Conservation (phyloP, 2,888 invertebrate species). For the Imbricaverruca yamaguchii region DNA sequence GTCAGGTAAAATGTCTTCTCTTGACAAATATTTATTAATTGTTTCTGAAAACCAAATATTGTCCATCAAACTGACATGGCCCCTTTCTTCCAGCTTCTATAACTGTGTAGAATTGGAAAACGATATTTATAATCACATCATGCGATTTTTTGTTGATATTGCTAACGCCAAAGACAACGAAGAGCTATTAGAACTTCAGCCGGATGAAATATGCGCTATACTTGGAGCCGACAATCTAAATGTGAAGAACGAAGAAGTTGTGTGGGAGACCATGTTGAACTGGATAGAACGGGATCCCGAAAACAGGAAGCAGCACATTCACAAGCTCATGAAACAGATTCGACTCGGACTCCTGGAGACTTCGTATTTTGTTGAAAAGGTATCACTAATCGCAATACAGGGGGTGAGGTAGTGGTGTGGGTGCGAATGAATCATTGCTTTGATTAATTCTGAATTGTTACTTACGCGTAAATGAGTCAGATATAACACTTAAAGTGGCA, state of each 20-base stretch:
- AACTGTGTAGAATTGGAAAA: slow-evolving; percentile 64
- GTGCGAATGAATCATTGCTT: no score
- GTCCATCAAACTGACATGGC: no score
- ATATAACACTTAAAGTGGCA: no score
- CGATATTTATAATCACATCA: slow-evolving; percentile 59
- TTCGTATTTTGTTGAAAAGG: slow-evolving; percentile 80
- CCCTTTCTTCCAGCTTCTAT: slow-evolving; percentile 48
- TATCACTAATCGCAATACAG: slow-evolving; percentile 29
- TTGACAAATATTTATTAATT: no score
- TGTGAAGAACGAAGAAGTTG: slow-evolving; percentile 76
- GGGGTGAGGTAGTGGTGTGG: no score
- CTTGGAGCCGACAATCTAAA: slow-evolving; percentile 74
- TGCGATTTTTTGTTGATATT: slow-evolving; percentile 66
- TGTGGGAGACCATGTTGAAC: slow-evolving; percentile 74
- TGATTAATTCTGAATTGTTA: no score
- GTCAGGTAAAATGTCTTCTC: no score
- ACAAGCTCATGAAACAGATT: slow-evolving; percentile 69
- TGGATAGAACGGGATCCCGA: slow-evolving; percentile 78
- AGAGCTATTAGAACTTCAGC: slow-evolving; percentile 62
- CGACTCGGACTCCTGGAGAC: slow-evolving; percentile 76
- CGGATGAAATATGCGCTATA: slow-evolving; percentile 65
- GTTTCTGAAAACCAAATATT: no score
- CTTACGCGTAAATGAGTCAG: no score
- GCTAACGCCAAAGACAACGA: slow-evolving; percentile 54
- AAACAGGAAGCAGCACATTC: slow-evolving; percentile 62